Conservation (phyloP, 2,797 vertebrate genomes). For the Paratrypauchen microcephalus region DNA sequence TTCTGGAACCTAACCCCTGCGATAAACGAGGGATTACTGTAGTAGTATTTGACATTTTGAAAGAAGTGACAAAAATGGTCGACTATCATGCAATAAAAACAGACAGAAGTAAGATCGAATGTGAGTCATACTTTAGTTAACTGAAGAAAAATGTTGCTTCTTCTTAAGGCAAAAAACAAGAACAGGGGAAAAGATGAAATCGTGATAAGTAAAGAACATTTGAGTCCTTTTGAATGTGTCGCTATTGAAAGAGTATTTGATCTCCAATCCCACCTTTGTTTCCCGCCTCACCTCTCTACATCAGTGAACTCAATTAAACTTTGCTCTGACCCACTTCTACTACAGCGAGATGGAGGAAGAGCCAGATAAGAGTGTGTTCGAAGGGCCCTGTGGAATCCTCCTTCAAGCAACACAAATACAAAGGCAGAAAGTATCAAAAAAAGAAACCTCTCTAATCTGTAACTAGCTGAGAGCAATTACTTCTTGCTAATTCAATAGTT, state of each 20-base stretch:
- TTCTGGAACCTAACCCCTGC: too few relatives aligned
- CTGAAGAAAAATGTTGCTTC: not conserved
- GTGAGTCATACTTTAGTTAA: not conserved
- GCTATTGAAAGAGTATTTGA: slow-evolving; percentile 12
- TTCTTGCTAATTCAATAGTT: too few relatives aligned
- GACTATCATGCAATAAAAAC: too few relatives aligned
- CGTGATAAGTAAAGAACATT: slow-evolving; percentile 17
- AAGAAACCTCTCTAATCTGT: too few relatives aligned
- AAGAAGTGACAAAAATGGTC: too few relatives aligned
- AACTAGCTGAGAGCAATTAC: too few relatives aligned
- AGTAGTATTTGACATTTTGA: too few relatives aligned
- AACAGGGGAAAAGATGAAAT: not conserved
- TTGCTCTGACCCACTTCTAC: slow-evolving; percentile 61
- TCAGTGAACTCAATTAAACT: slow-evolving; percentile 65
- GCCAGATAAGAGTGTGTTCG: slow-evolving; percentile 62
- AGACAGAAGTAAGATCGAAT: not conserved
- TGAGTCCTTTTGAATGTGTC: slow-evolving; percentile 15
- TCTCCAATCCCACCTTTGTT: slow-evolving; percentile 12
- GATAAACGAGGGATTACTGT: too few relatives aligned
- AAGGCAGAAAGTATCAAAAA: not conserved
- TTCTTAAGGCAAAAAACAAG: not conserved
- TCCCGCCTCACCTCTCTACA: slow-evolving; percentile 30
- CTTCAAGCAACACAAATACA: slow-evolving; percentile 45
- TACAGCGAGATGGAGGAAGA: slow-evolving; percentile 56
- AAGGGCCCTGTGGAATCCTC: slow-evolving; percentile 54